A percentile compares a stretch with the other conserved stretches of the same genome.
Conservation (phyloP, 1,140 invertebrate genomes). For the Drosophila parabipectinata region DNA sequence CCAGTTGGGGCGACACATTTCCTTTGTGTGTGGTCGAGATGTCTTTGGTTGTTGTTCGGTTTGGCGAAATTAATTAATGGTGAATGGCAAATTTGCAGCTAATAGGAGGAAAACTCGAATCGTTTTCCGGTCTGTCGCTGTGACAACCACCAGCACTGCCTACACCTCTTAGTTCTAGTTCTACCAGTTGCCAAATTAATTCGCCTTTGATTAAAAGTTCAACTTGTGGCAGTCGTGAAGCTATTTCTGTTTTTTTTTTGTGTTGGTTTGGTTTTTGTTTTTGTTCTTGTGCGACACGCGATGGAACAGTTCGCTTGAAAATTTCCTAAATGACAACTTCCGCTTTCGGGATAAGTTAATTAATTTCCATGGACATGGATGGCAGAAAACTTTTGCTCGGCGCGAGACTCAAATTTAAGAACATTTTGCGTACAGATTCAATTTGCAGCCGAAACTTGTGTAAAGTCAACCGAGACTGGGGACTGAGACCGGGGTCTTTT, state of each 20-base stretch:
- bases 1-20: conserved; percentile 31
- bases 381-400: conserved; percentile 52
- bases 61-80: conserved; percentile 73
- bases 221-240: conserved; percentile 9
- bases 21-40: conserved; percentile 32
- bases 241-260: background rate
- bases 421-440: conserved; percentile 65
- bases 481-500: conserved; percentile 38
- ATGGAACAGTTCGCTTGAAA: conserved; percentile 33
- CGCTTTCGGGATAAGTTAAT: conserved; percentile 68
- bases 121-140: conserved; percentile 62
- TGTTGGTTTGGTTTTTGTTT: conserved; percentile 9
- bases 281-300: conserved; percentile 24
- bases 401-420: conserved; percentile 65
- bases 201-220: conserved; percentile 52
- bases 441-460: conserved; percentile 68
- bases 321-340: conserved; percentile 66
- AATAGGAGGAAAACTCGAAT: conserved; percentile 69
- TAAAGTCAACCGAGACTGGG: conserved; percentile 58
- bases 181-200: conserved; percentile 46
- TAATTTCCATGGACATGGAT: conserved; percentile 67
- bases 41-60: conserved; percentile 30
- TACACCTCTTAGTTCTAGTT: conserved; percentile 6
- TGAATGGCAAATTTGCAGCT: conserved; percentile 78
- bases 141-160: conserved; percentile 45